Evolutionary conservation across 2,113 vertebrate species (phyloP).

Genomic region (Hepsetus odoe): DNA sequence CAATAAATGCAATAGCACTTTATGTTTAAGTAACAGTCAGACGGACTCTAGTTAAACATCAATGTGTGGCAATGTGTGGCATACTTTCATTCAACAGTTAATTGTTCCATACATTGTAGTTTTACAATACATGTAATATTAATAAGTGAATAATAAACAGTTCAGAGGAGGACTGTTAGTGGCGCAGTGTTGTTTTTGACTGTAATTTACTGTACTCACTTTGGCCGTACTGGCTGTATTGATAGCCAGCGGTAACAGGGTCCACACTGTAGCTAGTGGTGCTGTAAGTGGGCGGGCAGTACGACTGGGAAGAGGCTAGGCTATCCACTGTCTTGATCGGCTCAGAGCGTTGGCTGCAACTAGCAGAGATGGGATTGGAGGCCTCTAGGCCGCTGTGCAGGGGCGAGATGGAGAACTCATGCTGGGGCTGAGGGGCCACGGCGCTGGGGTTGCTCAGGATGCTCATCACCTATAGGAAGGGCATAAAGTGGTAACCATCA

Average conservation of each 20-base stretch:
- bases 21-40: too few species aligned
- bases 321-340: slow-evolving; percentile 91
- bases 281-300: slow-evolving; percentile 97
- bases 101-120: too few species aligned
- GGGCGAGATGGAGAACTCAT: slow-evolving; percentile 95
- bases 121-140: too few species aligned
- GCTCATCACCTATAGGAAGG: slow-evolving; percentile 88
- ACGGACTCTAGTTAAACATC: too few species aligned
- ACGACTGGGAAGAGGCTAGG: slow-evolving; percentile 91
- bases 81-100: too few species aligned
- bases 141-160: too few species aligned
- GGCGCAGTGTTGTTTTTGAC: too few species aligned
- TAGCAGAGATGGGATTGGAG: slow-evolving; percentile 86
- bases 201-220: slow-evolving; percentile 80
- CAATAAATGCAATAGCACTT: too few species aligned
- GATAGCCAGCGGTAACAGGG: slow-evolving; percentile 90
- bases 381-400: slow-evolving; percentile 87
- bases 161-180: too few species aligned
- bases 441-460: slow-evolving; percentile 89
- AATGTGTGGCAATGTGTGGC: too few species aligned
- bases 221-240: slow-evolving; percentile 93
- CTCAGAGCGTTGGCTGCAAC: slow-evolving; percentile 91
- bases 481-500: slow-evolving; percentile 2
- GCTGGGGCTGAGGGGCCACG: slow-evolving; percentile 86
- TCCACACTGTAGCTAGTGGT: slow-evolving; percentile 93